Conservation (phyloP, 2,113 vertebrate genomes). For the Gadus chalcogrammus region DNA sequence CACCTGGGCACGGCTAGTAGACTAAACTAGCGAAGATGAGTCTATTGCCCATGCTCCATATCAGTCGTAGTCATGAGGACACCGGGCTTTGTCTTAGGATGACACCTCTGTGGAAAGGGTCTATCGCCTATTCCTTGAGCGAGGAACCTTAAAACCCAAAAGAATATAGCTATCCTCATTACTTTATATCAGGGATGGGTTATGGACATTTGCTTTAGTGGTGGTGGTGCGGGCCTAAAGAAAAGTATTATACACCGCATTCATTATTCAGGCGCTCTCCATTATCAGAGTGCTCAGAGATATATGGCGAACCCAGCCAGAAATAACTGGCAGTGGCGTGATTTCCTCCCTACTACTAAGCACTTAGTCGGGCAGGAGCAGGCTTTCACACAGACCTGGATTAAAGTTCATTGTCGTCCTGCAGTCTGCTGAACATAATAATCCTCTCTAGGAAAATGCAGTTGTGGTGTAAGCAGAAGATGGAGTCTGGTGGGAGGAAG, state of each 20-base stretch:
- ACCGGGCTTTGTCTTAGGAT: too few species aligned
- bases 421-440: conserved; percentile 34
- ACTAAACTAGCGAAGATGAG: too few species aligned
- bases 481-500: neutral
- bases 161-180: too few species aligned
- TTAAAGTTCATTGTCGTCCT: conserved; percentile 28
- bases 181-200: conserved; percentile 35
- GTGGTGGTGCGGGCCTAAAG: conserved; percentile 36
- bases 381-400: conserved; percentile 36
- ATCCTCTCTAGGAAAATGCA: conserved; percentile 40
- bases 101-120: too few species aligned
- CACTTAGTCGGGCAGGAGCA: conserved; percentile 54
- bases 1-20: too few species aligned
- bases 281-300: conserved; percentile 71
- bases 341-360: conserved; percentile 46
- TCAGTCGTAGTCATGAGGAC: too few species aligned
- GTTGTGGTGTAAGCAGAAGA: neutral
- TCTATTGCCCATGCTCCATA: too few species aligned
- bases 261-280: conserved; percentile 72
- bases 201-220: conserved; percentile 51
- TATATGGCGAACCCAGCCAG: conserved; percentile 65
- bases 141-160: too few species aligned
- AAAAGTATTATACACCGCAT: conserved; percentile 65
- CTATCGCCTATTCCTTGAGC: too few species aligned
- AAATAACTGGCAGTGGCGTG: conserved; percentile 68